Evolutionary conservation across 2,797 vertebrate genomes (phyloP), one percentile per base, ranked within the genome.

Genomic region (Loriculus beryllinus): DNA sequence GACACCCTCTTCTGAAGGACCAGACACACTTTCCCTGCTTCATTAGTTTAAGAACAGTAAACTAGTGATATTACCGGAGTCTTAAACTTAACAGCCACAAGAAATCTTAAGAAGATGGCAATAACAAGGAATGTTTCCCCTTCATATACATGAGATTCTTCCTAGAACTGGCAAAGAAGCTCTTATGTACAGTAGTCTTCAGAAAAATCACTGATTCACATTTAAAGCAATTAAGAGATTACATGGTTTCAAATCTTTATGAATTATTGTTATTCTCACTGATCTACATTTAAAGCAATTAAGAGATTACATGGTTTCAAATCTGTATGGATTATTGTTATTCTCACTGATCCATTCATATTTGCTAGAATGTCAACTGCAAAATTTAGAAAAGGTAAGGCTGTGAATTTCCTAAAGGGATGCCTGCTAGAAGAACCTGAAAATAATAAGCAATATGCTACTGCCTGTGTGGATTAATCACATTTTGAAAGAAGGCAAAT

Each of bases 1-100:
- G 88, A 87, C 79, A 89, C 65, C 86, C 75, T 68, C 91, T 87
- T 69, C 81, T 93, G 94, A 88, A 88, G 40, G 90, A 92, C 89
- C 16, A 77, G 26, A 77, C 42, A 81, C 40, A 64, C 2, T 70
- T 77, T 64, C 60, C 74, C 86, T 64, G n/a, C 29, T 92, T 29
- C 20, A 40, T 28, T 48, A 26, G 8, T 8, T 69, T 65, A 59
- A 67, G 49, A 37, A 57, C 0, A 45, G 70, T 31, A 63, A 76
- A 69, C 9, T 0, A 8, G 14, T 5, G 15, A 47, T 22, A 56
- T 35, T 71, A 37, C 43, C 72, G 28, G 19, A 4, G 29, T 63
- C 28, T 82, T 33, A 5, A 68, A 37, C n/a, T 28, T 45, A 85
- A 64, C 9, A 22, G n/a, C 14, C 64, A 77, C 20, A 64, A 39